phyloP scores from a whole-genome alignment of 2,113 vertebrate genomes.

The Nyctibius bracteatus region DNA sequence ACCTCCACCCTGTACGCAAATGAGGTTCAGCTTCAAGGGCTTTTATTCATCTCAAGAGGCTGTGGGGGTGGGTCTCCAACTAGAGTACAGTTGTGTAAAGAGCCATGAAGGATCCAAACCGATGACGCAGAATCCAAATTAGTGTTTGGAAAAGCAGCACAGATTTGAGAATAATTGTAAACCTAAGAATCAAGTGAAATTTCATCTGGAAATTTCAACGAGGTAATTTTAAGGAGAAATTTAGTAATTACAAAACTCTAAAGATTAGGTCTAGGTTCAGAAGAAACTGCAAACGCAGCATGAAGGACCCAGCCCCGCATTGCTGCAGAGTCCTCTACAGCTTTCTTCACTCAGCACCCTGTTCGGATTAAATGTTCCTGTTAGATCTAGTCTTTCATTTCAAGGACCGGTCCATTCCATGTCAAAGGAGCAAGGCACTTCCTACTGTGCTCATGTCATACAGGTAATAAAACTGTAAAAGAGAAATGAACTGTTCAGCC shows the following conservation, averaged over 20 bases:
- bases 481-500: not conserved
- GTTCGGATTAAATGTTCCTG: not conserved
- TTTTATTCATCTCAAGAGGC: not conserved
- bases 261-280: not conserved
- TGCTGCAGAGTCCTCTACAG: not conserved
- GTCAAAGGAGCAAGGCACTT: not conserved
- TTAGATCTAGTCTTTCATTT: not conserved
- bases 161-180: not conserved
- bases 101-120: not conserved
- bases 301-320: not conserved
- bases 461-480: rapidly evolving
- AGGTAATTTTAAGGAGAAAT: not conserved
- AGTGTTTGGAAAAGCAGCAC: not conserved
- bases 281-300: not conserved
- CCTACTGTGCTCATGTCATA: rapidly evolving
- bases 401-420: rapidly evolving
- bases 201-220: not conserved
- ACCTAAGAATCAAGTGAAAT: not conserved
- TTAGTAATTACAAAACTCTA: not conserved
- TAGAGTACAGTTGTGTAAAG: not conserved
- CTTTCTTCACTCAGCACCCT: not conserved
- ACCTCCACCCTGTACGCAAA: not conserved
- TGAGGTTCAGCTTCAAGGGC: not conserved
- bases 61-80: not conserved
- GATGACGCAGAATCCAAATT: rapidly evolving